These are phyloP conservation scores for Spondyliosoma cantharus DNA, from an alignment of 2,797 vertebrate species.

Conservation along the genomic window DNA sequence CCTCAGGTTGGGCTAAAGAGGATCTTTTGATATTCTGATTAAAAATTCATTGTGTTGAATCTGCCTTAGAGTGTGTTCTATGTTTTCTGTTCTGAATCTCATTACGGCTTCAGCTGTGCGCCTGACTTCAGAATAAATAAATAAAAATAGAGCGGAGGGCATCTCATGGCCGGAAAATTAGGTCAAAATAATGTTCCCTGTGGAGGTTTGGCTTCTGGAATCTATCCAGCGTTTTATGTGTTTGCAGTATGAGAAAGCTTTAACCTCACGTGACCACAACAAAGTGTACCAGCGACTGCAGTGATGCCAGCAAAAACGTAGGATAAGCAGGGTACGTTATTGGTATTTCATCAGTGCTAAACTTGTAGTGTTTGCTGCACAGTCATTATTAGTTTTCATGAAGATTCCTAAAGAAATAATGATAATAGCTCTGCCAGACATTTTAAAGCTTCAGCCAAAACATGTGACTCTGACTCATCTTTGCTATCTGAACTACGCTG, in stretches of 20 bases:
- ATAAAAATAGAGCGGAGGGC: constrained; percentile 54
- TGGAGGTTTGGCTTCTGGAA: constrained; percentile 62
- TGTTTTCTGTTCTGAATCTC: constrained; percentile 76
- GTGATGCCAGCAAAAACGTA: constrained; percentile 17
- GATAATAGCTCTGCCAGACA: constrained; percentile 7
- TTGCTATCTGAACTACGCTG: constrained; percentile 27
- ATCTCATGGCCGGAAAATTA: constrained; percentile 72
- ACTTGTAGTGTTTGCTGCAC: background rate
- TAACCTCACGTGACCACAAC: constrained; percentile 32
- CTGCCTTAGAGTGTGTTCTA: constrained; percentile 76
- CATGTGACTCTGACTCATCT: constrained; percentile 13
- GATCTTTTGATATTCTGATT: constrained; percentile 83
- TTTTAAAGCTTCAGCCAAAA: constrained; percentile 7
- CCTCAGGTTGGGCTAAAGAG: constrained; percentile 80
- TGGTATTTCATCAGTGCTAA: background rate
- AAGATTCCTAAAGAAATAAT: background rate
- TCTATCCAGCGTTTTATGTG: constrained; percentile 43
- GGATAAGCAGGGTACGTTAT: background rate
- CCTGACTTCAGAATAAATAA: constrained; percentile 56
- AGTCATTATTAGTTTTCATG: background rate
- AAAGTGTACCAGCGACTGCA: constrained; percentile 23
- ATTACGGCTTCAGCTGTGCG: constrained; percentile 65
- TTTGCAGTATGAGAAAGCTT: constrained; percentile 46
- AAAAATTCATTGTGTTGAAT: constrained; percentile 84
- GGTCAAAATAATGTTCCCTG: constrained; percentile 74